A percentile compares a stretch with the other conserved stretches of the same genome.
Evolutionary conservation across 1,140 invertebrate genomes (phyloP).

Genomic region (Drosophila nikananu): DNA sequence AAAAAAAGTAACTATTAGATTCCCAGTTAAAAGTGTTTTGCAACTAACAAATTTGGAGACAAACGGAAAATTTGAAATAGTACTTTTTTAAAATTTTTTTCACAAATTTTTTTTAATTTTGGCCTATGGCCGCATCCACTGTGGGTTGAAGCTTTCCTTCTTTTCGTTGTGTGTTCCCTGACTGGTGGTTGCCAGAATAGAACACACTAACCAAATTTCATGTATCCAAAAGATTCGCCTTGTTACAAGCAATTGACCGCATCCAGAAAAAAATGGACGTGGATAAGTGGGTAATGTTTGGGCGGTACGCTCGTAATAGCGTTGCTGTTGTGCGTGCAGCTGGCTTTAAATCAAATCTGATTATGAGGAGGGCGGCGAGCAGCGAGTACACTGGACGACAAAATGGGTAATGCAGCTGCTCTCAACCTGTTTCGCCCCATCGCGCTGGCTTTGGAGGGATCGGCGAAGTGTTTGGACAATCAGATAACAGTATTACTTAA

Average conservation of each 20-base stretch:
- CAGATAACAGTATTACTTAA: slow-evolving; percentile 23
- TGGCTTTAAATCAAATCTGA: not conserved
- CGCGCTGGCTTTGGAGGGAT: not conserved
- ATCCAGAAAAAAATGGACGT: not conserved
- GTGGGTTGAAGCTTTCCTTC: not conserved
- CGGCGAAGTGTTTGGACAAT: slow-evolving; percentile 6
- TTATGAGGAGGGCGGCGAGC: not conserved
- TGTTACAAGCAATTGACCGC: slow-evolving; percentile 61
- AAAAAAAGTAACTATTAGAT: too few species aligned
- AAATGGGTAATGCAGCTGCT: not conserved
- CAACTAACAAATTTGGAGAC: too few species aligned
- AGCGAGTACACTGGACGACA: not conserved
- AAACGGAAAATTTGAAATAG: too few species aligned
- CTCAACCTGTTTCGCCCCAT: not conserved
- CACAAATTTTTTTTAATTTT: too few species aligned
- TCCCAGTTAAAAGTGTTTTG: too few species aligned
- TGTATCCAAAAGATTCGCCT: slow-evolving; percentile 68
- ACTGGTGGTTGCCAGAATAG: slow-evolving; percentile 39
- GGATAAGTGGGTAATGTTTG: slow-evolving; percentile 23
- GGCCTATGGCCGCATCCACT: too few species aligned
- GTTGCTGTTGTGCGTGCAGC: slow-evolving; percentile 3
- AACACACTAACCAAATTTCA: slow-evolving; percentile 66
- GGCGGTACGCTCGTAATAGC: not conserved
- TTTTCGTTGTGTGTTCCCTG: not conserved
- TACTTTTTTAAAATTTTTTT: too few species aligned